Evolutionary conservation across 2,888 invertebrate genomes (phyloP).

Genomic region (Caenorhabditis uteleia): DNA sequence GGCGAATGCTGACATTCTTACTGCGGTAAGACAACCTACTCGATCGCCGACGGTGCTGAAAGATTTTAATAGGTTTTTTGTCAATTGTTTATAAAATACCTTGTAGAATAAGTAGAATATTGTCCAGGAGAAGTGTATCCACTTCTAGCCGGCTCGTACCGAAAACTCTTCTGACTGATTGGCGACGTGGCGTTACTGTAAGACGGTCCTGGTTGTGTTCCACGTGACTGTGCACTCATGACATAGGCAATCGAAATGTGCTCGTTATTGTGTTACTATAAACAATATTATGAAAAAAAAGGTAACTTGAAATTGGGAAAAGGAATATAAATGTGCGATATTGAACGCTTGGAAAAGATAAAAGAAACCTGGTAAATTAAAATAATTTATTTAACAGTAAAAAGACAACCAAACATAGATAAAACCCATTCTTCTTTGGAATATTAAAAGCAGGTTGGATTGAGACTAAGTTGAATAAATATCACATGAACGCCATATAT

Average conservation of each 20-base stretch:
- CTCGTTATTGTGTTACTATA: not conserved
- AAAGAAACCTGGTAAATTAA: not conserved
- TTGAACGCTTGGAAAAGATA: too few relatives aligned
- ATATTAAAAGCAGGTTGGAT: too few relatives aligned
- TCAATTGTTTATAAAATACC: slow-evolving; percentile 4
- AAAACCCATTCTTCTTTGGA: too few relatives aligned
- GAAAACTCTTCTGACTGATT: slow-evolving; percentile 25
- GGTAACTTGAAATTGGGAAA: not conserved
- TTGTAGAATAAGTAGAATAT: slow-evolving; percentile 51
- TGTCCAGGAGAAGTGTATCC: slow-evolving; percentile 66
- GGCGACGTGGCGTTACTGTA: slow-evolving; percentile 28
- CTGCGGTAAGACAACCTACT: slow-evolving; percentile 60
- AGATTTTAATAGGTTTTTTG: not conserved
- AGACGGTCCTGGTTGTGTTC: slow-evolving; percentile 47
- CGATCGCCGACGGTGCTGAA: slow-evolving; percentile 49
- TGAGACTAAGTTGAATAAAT: too few relatives aligned
- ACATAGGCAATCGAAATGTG: too few relatives aligned
- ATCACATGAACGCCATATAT: too few relatives aligned
- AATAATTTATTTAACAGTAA: not conserved
- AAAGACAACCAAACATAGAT: too few relatives aligned
- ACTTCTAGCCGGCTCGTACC: slow-evolving; percentile 47
- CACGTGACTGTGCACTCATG: slow-evolving; percentile 31
- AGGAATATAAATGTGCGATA: not conserved
- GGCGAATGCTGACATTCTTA: slow-evolving; percentile 67
- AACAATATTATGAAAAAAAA: slow-evolving; percentile 5